These are phyloP conservation scores for Limnothrissa miodon DNA, from an alignment of 2,113 vertebrate species.

Conservation along the genomic window DNA sequence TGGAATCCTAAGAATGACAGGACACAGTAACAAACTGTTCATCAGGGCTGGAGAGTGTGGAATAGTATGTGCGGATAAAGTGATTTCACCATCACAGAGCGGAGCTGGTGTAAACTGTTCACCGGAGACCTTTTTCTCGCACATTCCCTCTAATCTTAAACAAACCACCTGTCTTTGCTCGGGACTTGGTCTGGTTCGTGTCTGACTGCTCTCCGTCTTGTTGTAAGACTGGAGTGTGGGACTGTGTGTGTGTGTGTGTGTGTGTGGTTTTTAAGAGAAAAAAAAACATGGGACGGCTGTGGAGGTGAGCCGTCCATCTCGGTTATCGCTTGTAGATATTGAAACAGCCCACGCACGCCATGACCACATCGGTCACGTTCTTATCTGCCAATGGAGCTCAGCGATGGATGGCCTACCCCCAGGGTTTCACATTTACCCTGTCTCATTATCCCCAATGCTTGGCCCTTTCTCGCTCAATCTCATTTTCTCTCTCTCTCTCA, in stretches of 20 bases:
- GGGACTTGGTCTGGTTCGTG: slow-evolving; percentile 22
- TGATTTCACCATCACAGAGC: not conserved
- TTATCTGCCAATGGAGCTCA: not conserved
- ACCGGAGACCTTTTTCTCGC: slow-evolving; percentile 17
- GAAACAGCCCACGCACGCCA: not conserved
- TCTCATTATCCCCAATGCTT: not conserved
- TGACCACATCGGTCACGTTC: not conserved
- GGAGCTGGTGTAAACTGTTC: slow-evolving; percentile 18
- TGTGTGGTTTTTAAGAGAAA: not conserved
- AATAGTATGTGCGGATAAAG: not conserved
- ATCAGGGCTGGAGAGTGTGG: slow-evolving; percentile 14
- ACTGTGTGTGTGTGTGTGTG: not conserved
- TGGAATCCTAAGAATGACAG: slow-evolving; percentile 32
- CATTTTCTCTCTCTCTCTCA: too few species aligned
- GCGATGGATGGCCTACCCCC: not conserved
- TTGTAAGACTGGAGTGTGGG: not conserved
- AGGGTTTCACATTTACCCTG: not conserved
- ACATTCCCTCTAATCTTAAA: slow-evolving; percentile 40
- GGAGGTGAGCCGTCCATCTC: not conserved
- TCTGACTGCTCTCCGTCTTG: slow-evolving; percentile 19
- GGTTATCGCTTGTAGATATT: not conserved
- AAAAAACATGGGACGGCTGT: not conserved
- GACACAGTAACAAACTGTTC: slow-evolving; percentile 26
- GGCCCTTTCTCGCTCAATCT: too few species aligned
- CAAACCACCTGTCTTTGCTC: slow-evolving; percentile 27